phyloP scores from a whole-genome alignment of 1,140 invertebrate species.

The Varroa destructor region DNA sequence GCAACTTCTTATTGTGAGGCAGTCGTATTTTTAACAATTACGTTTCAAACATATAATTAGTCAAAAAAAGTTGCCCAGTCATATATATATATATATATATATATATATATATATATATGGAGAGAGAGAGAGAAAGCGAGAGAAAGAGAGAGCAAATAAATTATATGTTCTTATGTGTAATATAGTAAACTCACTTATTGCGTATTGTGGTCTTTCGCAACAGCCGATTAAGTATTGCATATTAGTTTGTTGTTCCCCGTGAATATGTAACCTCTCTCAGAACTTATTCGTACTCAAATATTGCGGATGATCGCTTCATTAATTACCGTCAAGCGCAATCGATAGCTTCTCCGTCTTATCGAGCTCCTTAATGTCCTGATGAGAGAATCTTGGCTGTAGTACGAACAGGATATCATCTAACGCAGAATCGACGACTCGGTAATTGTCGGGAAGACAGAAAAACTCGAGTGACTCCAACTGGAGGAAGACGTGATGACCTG shows the following conservation, averaged over 20 bases:
- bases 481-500: conserved; percentile 91
- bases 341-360: conserved; percentile 73
- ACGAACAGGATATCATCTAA: conserved; percentile 94
- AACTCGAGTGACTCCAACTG: conserved; percentile 95
- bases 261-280: too few relatives aligned
- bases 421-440: conserved; percentile 97
- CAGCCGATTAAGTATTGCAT: too few relatives aligned
- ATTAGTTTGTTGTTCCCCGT: too few relatives aligned
- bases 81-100: neutral
- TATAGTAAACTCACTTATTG: too few relatives aligned
- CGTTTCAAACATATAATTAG: conserved; percentile 21
- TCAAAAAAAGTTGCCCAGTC: neutral
- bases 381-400: conserved; percentile 87
- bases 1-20: conserved; percentile 17
- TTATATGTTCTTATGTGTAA: too few relatives aligned
- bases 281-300: too few relatives aligned
- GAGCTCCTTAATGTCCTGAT: conserved; percentile 61
- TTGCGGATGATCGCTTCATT: too few relatives aligned
- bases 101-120: neutral
- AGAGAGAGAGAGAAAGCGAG: neutral
- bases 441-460: conserved; percentile 98
- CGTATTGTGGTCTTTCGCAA: too few relatives aligned
- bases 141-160: too few relatives aligned
- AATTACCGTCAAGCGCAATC: conserved; percentile 79
- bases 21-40: conserved; percentile 6